Conservation (phyloP, 2,888 invertebrate species). For the Acheta domesticus region DNA sequence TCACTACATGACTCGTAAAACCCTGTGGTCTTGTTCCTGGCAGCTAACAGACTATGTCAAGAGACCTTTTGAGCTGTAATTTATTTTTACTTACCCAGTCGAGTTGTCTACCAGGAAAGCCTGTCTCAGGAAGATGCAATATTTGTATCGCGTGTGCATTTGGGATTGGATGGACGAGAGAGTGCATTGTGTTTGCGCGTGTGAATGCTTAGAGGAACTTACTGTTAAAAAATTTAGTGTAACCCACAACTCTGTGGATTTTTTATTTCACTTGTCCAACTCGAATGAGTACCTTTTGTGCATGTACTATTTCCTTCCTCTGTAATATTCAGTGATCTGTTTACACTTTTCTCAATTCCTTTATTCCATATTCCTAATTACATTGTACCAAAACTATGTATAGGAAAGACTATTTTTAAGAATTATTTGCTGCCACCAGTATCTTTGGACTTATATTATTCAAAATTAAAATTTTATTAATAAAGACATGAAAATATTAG, state of each 20-base stretch:
- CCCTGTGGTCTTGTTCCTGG: neutral
- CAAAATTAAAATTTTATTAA: slow-evolving; percentile 29
- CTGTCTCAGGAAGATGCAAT: slow-evolving; percentile 29
- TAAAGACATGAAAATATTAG: slow-evolving; percentile 34
- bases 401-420: neutral
- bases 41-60: slow-evolving; percentile 18
- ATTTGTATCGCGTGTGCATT: slow-evolving; percentile 18
- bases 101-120: slow-evolving; percentile 9
- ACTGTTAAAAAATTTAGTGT: neutral
- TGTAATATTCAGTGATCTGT: slow-evolving; percentile 18
- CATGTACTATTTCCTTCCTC: slow-evolving; percentile 19
- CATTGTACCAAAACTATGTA: slow-evolving; percentile 10
- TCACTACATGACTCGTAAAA: too few relatives aligned
- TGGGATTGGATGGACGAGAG: neutral
- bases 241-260: neutral
- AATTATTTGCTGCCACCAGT: slow-evolving; percentile 10
- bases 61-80: slow-evolving; percentile 27
- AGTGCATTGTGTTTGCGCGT: neutral
- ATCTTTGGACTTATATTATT: slow-evolving; percentile 28
- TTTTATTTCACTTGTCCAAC: slow-evolving; percentile 1
- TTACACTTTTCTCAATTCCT: slow-evolving; percentile 20
- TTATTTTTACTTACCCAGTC: slow-evolving; percentile 28
- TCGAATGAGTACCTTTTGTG: neutral
- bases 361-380: slow-evolving; percentile 12
- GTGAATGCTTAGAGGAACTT: neutral